Evolutionary conservation across 2,113 vertebrate species (phyloP).

Genomic region (Alces alces): DNA sequence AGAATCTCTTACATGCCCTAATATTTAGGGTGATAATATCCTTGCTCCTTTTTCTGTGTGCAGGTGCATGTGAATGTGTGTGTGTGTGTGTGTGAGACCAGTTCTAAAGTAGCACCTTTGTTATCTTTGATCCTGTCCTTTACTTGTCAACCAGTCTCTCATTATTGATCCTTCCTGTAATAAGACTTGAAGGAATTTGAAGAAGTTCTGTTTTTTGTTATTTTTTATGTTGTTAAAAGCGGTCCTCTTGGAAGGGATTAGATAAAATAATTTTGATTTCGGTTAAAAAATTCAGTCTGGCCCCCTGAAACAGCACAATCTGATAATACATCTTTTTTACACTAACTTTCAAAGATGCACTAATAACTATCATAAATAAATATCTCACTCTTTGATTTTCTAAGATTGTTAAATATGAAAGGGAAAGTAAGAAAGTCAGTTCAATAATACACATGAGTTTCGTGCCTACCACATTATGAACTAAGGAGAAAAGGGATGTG

Average conservation of each 20-base stretch:
- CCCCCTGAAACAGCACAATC: neutral
- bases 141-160: neutral
- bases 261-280: neutral
- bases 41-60: neutral
- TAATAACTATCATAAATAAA: neutral
- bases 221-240: neutral
- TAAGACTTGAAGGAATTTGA: neutral
- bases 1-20: neutral
- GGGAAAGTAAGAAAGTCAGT: neutral
- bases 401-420: neutral
- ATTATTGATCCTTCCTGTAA: neutral
- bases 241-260: neutral
- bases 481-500: neutral
- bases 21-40: neutral
- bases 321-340: neutral
- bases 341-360: neutral
- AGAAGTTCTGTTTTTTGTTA: neutral
- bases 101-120: neutral
- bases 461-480: neutral
- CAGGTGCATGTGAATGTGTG: neutral
- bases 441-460: neutral
- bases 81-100: neutral
- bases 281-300: neutral
- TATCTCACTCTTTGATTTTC: neutral
- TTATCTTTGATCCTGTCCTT: neutral